Conservation (phyloP, 1,140 invertebrate genomes). For the Scylla paramamosain region DNA sequence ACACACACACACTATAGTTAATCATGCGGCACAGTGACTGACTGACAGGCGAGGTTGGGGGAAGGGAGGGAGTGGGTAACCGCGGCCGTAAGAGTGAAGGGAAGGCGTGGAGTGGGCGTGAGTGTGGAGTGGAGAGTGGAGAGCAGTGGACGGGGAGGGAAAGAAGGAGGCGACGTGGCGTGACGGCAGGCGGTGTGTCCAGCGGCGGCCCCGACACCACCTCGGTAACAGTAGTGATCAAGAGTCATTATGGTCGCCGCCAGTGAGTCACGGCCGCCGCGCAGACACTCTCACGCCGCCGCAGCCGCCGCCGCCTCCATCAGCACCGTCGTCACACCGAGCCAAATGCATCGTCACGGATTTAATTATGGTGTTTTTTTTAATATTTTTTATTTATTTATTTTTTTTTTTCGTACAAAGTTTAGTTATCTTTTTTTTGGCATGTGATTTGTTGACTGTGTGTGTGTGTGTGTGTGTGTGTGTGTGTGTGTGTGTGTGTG, state of each 20-base stretch:
- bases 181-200: slow-evolving; percentile 21
- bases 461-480: slow-evolving; percentile 40
- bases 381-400: background rate
- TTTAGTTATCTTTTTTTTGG: background rate
- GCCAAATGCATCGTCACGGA: background rate
- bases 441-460: background rate
- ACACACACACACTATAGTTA: background rate
- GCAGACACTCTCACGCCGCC: background rate
- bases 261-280: slow-evolving; percentile 33
- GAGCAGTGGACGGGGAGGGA: slow-evolving; percentile 19
- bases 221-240: slow-evolving; percentile 31
- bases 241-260: slow-evolving; percentile 30
- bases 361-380: background rate
- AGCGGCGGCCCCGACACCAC: slow-evolving; percentile 10
- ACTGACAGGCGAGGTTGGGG: too few relatives aligned
- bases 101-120: background rate
- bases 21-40: too few relatives aligned
- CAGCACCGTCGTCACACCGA: background rate
- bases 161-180: slow-evolving; percentile 34
- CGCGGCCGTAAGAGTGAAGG: background rate
- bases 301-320: too few relatives aligned
- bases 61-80: background rate
- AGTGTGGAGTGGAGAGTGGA: background rate
- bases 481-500: slow-evolving; percentile 30
- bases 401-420: background rate